phyloP scores from a whole-genome alignment of 2,888 invertebrate genomes.

The Isotomurus palustris region DNA sequence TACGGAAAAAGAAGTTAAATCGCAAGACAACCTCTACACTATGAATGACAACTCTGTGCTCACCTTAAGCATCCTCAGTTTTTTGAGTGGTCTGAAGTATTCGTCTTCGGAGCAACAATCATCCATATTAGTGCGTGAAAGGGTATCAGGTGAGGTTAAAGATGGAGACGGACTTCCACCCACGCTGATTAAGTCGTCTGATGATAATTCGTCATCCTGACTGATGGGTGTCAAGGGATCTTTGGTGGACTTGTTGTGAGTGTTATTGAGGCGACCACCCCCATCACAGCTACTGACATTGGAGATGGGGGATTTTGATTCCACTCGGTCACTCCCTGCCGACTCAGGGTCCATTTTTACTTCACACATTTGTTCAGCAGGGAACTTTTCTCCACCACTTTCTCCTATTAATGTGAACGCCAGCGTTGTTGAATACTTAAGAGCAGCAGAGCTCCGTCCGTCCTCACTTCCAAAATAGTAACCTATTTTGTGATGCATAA shows the following conservation, averaged over 20 bases:
- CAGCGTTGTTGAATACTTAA: slow-evolving; percentile 29
- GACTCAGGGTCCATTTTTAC: slow-evolving; percentile 47
- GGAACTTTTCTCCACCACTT: slow-evolving; percentile 30
- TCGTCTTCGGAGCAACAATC: slow-evolving; percentile 57
- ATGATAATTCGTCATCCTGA: slow-evolving; percentile 43
- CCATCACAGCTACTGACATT: slow-evolving; percentile 6
- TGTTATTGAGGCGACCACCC: background rate
- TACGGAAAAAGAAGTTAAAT: no score
- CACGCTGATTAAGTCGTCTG: slow-evolving; percentile 46
- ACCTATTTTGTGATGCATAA: slow-evolving; percentile 39
- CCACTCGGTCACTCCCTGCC: slow-evolving; percentile 45
- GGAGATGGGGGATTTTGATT: slow-evolving; percentile 28
- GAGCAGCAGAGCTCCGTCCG: slow-evolving; percentile 18
- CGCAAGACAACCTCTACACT: no score
- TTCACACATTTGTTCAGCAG: slow-evolving; percentile 46
- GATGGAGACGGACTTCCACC: slow-evolving; percentile 46
- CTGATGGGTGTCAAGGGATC: slow-evolving; percentile 41
- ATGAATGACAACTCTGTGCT: no score
- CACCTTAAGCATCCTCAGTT: slow-evolving; percentile 67
- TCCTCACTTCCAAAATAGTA: slow-evolving; percentile 29
- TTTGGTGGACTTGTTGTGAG: slow-evolving; percentile 3
- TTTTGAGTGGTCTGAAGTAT: slow-evolving; percentile 74
- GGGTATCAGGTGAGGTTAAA: slow-evolving; percentile 41
- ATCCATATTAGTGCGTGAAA: slow-evolving; percentile 39
- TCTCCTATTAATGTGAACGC: slow-evolving; percentile 37